Conservation (phyloP, 2,888 invertebrate genomes). For the Lucinisca nassula region DNA sequence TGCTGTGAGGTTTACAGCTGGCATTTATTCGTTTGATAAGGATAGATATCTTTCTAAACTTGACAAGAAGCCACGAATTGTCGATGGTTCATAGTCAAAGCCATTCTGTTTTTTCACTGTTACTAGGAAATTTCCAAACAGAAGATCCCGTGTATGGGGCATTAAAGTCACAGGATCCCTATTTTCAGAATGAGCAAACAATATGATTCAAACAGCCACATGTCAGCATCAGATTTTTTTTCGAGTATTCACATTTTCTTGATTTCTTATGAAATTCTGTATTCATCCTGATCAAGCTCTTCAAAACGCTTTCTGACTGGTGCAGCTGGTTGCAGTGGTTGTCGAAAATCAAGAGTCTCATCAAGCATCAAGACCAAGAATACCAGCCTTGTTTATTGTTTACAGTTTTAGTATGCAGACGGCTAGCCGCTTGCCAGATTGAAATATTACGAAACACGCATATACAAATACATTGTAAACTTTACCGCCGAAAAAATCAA, state of each 20-base stretch:
- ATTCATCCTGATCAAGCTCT: not conserved
- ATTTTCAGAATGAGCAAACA: not conserved
- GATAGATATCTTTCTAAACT: constrained; percentile 13
- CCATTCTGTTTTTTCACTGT: constrained; percentile 14
- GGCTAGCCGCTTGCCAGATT: no score
- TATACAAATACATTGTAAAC: no score
- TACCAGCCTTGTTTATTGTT: no score
- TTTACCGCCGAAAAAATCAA: no score
- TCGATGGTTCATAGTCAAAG: constrained; percentile 20
- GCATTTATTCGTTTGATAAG: not conserved
- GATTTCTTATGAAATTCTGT: not conserved
- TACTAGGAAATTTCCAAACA: constrained; percentile 19
- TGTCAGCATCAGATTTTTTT: not conserved
- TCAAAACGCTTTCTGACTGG: not conserved
- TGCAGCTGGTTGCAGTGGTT: not conserved
- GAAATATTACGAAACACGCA: no score
- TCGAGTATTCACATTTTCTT: not conserved
- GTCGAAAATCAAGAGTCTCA: not conserved
- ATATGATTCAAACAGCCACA: not conserved
- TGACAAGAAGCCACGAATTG: constrained; percentile 15
- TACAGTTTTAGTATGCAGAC: no score
- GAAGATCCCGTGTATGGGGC: not conserved
- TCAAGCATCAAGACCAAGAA: no score
- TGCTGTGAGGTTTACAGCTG: not conserved
- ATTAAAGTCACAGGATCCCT: not conserved